Base-by-base conservation (phyloP, 2,888 invertebrate genomes). In the Papilio protenor region DNA sequence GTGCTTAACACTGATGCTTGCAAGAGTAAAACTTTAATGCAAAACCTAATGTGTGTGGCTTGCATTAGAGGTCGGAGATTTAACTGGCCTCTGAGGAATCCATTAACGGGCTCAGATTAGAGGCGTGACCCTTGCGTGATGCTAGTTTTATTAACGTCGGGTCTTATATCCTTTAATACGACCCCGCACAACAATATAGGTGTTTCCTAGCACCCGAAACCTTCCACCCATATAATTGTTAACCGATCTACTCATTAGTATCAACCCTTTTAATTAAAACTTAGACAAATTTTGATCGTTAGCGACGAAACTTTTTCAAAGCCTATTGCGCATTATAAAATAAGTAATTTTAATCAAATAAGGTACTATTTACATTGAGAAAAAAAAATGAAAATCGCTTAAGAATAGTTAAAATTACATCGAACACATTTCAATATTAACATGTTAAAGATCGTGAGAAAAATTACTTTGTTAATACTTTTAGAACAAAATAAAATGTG, bases 91-190 rank as follows among this genome's bases (percentile, higher is more conserved):
- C 84, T 81, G 80, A 81, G 83, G 85, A 85, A 85, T 86, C 87
- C 85, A 90, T 88, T 88, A 88, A 84, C 83, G 82, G 83, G 59
- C 81, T 82, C 79, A 85, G 88, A 88, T 88, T 87, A 88, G 81
- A 79, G 73, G 79, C 75, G 80, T 80, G 81, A 80, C 82, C 66
- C 81, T 82, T 23, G 45, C 80, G 81, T 75, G 82, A 79, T 85
- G 83, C 83, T 83, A 85, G 83, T 82, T 85, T 83, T 83, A 82
- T 81, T 82, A 80, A 80, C 79, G 74, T 74, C 76, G 78, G 76
- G 71, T 80, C 80, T 82, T 80, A 82, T 81, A 82, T 79, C 79
- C 80, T 73, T 69, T 78, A 80, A 80, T 78, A 77, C 81, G 75
- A 64, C 73, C 79, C 79, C 75, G 73, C 76, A 77, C 79, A 78